phyloP scores from a whole-genome alignment of 2,888 invertebrate species.

The Scaptomyza flava region DNA sequence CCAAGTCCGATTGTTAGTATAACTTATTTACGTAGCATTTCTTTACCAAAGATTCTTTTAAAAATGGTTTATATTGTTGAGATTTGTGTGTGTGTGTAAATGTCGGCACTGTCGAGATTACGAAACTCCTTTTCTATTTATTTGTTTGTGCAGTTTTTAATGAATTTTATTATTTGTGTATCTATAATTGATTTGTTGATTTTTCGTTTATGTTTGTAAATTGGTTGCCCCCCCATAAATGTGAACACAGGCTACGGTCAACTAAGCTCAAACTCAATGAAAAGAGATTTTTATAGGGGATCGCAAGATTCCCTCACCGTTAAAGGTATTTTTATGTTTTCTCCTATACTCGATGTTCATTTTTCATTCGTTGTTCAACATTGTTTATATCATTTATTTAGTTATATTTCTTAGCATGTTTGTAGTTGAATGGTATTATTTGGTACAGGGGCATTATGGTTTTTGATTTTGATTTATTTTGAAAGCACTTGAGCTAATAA shows the following conservation, averaged over 20 bases:
- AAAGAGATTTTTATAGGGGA: constrained; percentile 95
- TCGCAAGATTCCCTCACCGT: constrained; percentile 95
- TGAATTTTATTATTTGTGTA: constrained; percentile 35
- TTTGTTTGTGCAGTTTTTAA: constrained; percentile 28
- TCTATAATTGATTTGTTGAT: constrained; percentile 46
- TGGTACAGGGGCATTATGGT: constrained; percentile 20
- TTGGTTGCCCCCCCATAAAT: constrained; percentile 31
- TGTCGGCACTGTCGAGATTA: constrained; percentile 48
- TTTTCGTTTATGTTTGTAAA: constrained; percentile 42
- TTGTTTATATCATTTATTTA: constrained; percentile 35
- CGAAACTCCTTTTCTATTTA: constrained; percentile 4
- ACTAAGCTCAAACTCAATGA: constrained; percentile 88
- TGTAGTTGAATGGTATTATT: constrained; percentile 3
- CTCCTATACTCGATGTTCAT: constrained; percentile 17
- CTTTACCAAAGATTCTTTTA: background rate
- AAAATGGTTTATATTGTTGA: constrained; percentile 14
- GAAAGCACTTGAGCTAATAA: constrained; percentile 30
- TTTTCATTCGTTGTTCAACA: constrained; percentile 2
- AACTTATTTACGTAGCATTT: background rate
- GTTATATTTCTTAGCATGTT: constrained; percentile 52
- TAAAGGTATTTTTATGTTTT: constrained; percentile 87
- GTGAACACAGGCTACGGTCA: constrained; percentile 81
- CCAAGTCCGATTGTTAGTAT: background rate
- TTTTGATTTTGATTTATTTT: constrained; percentile 13
- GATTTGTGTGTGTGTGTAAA: constrained; percentile 38